These are phyloP conservation scores for Phylloscopus collybita DNA, from an alignment of 2,797 vertebrate species.

Conservation along the genomic window DNA sequence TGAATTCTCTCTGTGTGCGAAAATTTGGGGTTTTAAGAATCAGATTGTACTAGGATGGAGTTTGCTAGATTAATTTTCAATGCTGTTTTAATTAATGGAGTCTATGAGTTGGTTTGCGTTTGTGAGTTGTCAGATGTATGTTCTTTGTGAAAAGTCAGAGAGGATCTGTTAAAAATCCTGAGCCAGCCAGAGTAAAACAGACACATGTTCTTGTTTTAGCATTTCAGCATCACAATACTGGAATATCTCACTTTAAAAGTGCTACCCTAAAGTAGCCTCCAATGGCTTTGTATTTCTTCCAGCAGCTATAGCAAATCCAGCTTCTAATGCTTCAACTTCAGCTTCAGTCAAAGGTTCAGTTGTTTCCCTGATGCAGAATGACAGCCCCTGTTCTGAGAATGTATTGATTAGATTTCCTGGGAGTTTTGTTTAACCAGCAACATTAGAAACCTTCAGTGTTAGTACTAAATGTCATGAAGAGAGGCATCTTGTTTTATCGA, in stretches of 20 bases:
- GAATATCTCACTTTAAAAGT: not conserved
- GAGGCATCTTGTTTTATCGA: not conserved
- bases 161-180: not conserved
- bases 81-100: not conserved
- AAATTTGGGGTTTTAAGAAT: not conserved
- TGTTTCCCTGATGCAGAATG: not conserved
- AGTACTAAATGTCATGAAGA: not conserved
- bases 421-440: slow-evolving; percentile 19
- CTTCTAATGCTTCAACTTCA: not conserved
- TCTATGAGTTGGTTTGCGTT: not conserved
- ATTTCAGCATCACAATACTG: not conserved
- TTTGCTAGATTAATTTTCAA: not conserved
- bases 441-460: not conserved
- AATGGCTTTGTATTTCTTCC: not conserved
- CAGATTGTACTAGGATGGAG: not conserved
- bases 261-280: not conserved
- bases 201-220: not conserved
- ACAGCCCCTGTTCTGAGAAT: not conserved
- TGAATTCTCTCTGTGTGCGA: not conserved
- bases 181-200: not conserved
- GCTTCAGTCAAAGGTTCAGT: not conserved
- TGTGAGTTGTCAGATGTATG: not conserved
- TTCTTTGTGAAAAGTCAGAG: not conserved
- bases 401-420: not conserved
- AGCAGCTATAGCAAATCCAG: not conserved